These are phyloP conservation scores for Lichenostomus cassidix DNA, from an alignment of 2,113 vertebrate species.

Conservation along the genomic window DNA sequence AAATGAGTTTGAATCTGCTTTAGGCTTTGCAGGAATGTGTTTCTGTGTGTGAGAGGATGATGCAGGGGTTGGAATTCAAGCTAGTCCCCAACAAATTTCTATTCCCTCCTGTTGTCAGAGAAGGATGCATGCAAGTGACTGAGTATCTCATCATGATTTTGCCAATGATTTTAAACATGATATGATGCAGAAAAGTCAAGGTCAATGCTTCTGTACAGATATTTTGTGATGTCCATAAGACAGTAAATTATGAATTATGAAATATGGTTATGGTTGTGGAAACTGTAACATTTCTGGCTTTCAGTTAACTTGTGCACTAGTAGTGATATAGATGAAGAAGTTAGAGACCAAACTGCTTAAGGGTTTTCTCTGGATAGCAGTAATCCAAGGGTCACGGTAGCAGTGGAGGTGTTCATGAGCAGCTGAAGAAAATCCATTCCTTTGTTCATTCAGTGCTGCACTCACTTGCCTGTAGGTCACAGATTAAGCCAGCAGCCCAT, in stretches of 20 bases:
- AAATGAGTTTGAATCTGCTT: neutral
- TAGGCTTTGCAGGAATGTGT: neutral
- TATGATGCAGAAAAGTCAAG: neutral
- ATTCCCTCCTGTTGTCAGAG: neutral
- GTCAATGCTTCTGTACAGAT: neutral
- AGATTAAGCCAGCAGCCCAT: neutral
- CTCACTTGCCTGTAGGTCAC: neutral
- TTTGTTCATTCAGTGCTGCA: neutral
- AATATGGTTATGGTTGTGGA: neutral
- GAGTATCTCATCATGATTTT: neutral
- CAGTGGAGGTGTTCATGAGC: neutral
- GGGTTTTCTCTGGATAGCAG: neutral
- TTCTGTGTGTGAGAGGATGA: neutral
- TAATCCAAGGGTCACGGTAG: neutral
- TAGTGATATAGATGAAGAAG: neutral
- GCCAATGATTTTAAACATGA: neutral
- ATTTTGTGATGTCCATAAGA: neutral
- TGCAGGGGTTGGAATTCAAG: neutral
- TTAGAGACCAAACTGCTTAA: neutral
- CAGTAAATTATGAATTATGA: neutral
- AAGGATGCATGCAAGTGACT: neutral
- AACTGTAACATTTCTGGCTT: neutral
- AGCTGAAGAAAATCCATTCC: neutral
- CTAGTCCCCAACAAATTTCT: neutral
- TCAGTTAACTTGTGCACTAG: neutral